These are phyloP conservation scores for Chaenocephalus aceratus DNA, from an alignment of 2,113 vertebrate species.

Conservation along the genomic window DNA sequence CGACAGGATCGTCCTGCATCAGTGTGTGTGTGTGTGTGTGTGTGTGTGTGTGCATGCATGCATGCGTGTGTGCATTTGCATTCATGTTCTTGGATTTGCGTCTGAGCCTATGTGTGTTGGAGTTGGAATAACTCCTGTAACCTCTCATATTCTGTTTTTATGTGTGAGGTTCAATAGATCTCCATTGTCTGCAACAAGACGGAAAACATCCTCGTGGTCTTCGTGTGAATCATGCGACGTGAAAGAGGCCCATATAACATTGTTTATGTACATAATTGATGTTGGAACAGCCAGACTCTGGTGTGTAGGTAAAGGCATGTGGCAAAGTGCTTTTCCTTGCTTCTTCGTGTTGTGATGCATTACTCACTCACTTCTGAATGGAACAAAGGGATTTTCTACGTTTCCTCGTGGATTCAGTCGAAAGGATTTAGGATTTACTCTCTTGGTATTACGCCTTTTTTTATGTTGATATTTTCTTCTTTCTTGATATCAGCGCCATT, in stretches of 20 bases:
- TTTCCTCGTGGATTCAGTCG: background rate
- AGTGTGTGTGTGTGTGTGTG: conserved; percentile 18
- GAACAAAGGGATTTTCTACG: conserved; percentile 14
- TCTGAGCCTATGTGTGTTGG: background rate
- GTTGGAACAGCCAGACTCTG: background rate
- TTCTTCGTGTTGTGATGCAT: background rate
- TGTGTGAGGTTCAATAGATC: conserved; percentile 3
- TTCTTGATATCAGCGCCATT: conserved; percentile 1
- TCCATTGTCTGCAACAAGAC: background rate
- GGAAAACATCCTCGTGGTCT: background rate
- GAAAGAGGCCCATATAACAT: background rate
- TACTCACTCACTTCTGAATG: conserved; percentile 15
- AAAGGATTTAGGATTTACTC: conserved; percentile 20
- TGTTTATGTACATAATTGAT: background rate
- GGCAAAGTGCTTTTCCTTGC: conserved; percentile 1
- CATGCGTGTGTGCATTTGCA: conserved; percentile 4
- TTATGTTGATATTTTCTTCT: conserved; percentile 12
- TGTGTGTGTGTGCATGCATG: background rate
- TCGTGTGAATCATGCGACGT: background rate
- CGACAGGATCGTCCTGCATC: background rate
- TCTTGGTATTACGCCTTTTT: background rate
- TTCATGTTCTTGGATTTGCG: conserved; percentile 12
- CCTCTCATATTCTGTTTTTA: conserved; percentile 1
- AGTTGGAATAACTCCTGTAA: background rate
- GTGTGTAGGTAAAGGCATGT: background rate